Percentiles rank a stretch among this genome's conserved stretches.
Evolutionary conservation across 2,888 invertebrate species (phyloP).

Genomic region (Peribatodes rhomboidaria): DNA sequence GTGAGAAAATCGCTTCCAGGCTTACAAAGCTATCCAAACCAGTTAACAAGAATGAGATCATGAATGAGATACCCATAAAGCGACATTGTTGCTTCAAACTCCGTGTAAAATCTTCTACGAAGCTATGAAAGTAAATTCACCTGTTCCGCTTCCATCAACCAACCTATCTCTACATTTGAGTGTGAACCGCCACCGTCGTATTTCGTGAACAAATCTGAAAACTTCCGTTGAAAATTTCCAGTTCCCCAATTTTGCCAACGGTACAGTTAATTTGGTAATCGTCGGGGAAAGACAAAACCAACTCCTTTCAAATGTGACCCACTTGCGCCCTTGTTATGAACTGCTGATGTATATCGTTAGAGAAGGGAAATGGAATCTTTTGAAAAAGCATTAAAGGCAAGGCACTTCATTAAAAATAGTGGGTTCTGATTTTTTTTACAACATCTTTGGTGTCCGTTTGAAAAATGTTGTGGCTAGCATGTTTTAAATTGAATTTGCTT

Average conservation of each 20-base stretch:
- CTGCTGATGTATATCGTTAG: constrained; percentile 60
- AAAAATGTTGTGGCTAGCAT: too few relatives aligned
- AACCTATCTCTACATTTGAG: background rate
- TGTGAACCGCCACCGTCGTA: background rate
- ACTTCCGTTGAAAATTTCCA: background rate
- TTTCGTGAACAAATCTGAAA: background rate
- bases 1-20: constrained; percentile 4
- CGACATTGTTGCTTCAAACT: constrained; percentile 14
- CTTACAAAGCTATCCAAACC: constrained; percentile 5
- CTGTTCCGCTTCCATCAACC: constrained; percentile 2
- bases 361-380: constrained; percentile 40
- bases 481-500: too few relatives aligned
- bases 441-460: too few relatives aligned
- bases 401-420: background rate
- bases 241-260: background rate
- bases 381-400: background rate
- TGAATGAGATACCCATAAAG: constrained; percentile 14
- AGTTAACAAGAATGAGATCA: constrained; percentile 10
- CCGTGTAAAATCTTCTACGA: constrained; percentile 42
- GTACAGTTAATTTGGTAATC: constrained; percentile 22
- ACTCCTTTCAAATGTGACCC: constrained; percentile 63
- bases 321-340: constrained; percentile 70
- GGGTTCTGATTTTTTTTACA: too few relatives aligned
- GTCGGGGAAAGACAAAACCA: constrained; percentile 57
- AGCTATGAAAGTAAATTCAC: constrained; percentile 52